Evolutionary conservation across 2,113 vertebrate species (phyloP), one percentile per base, ranked within the genome.

Genomic region (Agapornis roseicollis): DNA sequence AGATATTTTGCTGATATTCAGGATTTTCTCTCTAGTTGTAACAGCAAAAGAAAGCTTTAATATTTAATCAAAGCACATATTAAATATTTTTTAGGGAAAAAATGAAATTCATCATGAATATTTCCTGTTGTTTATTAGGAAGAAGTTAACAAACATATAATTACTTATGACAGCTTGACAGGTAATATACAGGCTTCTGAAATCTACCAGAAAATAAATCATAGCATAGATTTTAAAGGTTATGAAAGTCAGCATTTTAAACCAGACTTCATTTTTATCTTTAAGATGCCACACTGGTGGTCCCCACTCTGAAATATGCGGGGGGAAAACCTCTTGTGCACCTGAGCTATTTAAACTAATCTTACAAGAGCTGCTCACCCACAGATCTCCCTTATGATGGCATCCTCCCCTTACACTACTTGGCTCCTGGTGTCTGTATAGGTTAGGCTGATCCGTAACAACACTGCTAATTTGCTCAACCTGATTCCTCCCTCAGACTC

Each of bases 11-110:
- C 85, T 86, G 85, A 83, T 85, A 85, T 80, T 80, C 88, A 29
- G 50, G 46, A 42, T 89, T 74, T 80, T 86, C 70, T 47, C 6
- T 42, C 69, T 68, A 50, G 50, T 71, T 78, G 12, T 60, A 89
- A 58, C 28, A 84, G 64, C 37, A 84, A 74, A 95, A 64, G 6
- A 89, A 94, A 86, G 25, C 33, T 86, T 94, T 88, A 96, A 88
- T 86, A 93, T 93, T 96, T 93, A 80, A 97, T 78, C 83, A 88
- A 90, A 90, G 60, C 33, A 68, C 55, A 64, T 90, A 93, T 29
- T 84, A 86, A 83, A n/a, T 72, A 12, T 68, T 60, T 80, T 85
- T 91, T 42, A 22, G 28, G 19, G 29, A 10, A 79, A 86, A 94
- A 93, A 70, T 42, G 4, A 73, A 95, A 94, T 73, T 73, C 12